A percentile compares a stretch with the other conserved stretches of the same genome.
phyloP scores from a whole-genome alignment of 30 jellyfish, hydroid and myxozoan genomes.

The Aurelia sp. region DNA sequence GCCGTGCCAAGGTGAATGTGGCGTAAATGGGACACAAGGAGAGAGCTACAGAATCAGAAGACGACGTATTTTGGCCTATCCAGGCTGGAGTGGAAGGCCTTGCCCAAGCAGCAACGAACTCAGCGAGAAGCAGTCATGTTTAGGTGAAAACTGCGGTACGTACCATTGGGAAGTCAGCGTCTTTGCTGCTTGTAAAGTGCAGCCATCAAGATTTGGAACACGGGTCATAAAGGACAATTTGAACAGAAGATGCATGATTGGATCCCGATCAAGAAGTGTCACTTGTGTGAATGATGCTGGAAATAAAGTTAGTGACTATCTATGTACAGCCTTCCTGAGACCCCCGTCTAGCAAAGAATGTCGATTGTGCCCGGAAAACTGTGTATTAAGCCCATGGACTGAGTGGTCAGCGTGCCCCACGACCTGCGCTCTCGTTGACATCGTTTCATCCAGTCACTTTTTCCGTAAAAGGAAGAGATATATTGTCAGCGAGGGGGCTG shows the following conservation, averaged over 20 bases:
- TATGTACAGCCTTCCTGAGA: slow-evolving; percentile 53
- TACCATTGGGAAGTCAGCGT: slow-evolving; percentile 60
- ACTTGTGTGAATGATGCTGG: slow-evolving; percentile 51
- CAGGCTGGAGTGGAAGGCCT: slow-evolving; percentile 79
- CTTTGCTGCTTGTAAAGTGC: slow-evolving; percentile 37
- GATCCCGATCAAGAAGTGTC: slow-evolving; percentile 15
- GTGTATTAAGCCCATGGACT: slow-evolving; percentile 72
- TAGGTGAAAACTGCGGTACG: slow-evolving; percentile 63
- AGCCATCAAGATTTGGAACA: slow-evolving; percentile 5
- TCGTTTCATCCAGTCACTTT: neutral
- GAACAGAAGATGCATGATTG: slow-evolving; percentile 33
- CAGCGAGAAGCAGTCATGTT: slow-evolving; percentile 51
- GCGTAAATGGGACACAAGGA: slow-evolving; percentile 48
- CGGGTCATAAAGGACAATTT: neutral
- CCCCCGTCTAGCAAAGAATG: slow-evolving; percentile 62
- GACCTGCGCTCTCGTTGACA: slow-evolving; percentile 10
- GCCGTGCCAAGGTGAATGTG: slow-evolving; percentile 65
- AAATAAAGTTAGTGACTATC: slow-evolving; percentile 17
- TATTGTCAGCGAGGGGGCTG: slow-evolving; percentile 24
- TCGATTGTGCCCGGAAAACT: slow-evolving; percentile 53
- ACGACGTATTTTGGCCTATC: slow-evolving; percentile 55
- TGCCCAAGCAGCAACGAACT: slow-evolving; percentile 41
- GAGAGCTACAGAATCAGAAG: slow-evolving; percentile 38
- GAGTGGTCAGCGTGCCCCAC: slow-evolving; percentile 70
- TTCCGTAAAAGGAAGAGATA: slow-evolving; percentile 44